Conservation (phyloP, 2,797 vertebrate genomes). For the Clarias fuscus region DNA sequence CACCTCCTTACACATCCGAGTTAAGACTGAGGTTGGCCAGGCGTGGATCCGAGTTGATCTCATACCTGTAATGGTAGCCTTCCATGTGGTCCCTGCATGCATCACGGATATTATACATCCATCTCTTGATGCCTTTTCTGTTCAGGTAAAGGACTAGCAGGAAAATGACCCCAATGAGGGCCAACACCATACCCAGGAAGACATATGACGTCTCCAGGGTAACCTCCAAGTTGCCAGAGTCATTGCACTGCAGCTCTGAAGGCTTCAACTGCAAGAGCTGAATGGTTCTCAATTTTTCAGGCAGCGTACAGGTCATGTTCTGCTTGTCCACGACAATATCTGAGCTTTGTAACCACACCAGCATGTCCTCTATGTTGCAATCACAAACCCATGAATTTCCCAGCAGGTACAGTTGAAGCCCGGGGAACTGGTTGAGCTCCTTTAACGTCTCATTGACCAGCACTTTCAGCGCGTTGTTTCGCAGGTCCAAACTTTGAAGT, state of each 20-base stretch:
- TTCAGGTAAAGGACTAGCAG: conserved; percentile 97
- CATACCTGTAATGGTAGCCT: conserved; percentile 98
- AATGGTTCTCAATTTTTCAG: conserved; percentile 69
- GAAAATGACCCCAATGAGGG: conserved; percentile 95
- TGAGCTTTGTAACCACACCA: conserved; percentile 83
- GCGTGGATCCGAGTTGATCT: conserved; percentile 92
- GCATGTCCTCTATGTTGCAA: conserved; percentile 79
- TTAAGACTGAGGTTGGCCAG: conserved; percentile 94
- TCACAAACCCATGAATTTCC: conserved; percentile 88
- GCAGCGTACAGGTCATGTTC: conserved; percentile 78
- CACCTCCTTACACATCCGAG: conserved; percentile 84
- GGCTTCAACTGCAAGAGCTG: conserved; percentile 73
- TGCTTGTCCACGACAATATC: conserved; percentile 71
- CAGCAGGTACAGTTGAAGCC: conserved; percentile 71
- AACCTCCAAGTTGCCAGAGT: conserved; percentile 68
- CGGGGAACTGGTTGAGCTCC: conserved; percentile 70
- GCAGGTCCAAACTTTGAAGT: conserved; percentile 81
- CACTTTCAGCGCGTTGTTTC: conserved; percentile 79
- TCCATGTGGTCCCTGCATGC: conserved; percentile 99
- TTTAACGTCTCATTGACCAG: conserved; percentile 71
- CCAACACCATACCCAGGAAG: conserved; percentile 94
- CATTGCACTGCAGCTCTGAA: conserved; percentile 76
- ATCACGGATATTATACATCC: conserved; percentile 97
- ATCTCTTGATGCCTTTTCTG: conserved; percentile 96
- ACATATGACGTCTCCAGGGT: conserved; percentile 94